Percentiles rank a stretch among this genome's conserved stretches.
phyloP scores from a whole-genome alignment of 2,113 vertebrate species.

The Odobenus rosmarus region DNA sequence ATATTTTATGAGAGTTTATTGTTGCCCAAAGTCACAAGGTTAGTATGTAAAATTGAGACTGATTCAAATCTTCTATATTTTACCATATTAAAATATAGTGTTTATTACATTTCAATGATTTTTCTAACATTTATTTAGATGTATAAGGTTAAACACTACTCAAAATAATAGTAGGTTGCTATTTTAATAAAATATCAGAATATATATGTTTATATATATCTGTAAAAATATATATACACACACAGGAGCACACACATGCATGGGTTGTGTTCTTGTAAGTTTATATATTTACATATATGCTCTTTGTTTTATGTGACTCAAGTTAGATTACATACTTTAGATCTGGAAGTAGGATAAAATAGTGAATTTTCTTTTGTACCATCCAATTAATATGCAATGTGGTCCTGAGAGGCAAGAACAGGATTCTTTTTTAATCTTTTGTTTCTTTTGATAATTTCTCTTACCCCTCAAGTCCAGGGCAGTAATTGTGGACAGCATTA shows the following conservation, averaged over 20 bases:
- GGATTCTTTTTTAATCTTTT: neutral
- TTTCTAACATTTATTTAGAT: neutral
- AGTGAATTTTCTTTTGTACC: neutral
- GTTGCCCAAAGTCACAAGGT: neutral
- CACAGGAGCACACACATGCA: fast-evolving
- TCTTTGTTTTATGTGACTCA: neutral
- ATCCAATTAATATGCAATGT: neutral
- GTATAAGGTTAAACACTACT: neutral
- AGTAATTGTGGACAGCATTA: neutral
- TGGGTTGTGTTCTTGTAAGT: neutral
- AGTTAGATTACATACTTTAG: neutral
- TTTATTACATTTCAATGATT: neutral
- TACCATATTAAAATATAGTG: neutral
- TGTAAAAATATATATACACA: neutral
- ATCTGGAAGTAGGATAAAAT: neutral
- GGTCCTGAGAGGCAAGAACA: neutral
- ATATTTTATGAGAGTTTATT: neutral
- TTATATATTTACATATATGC: neutral
- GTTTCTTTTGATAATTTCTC: neutral
- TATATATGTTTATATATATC: neutral
- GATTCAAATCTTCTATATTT: neutral
- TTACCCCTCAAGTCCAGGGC: neutral
- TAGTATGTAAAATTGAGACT: neutral
- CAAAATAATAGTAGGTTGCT: neutral
- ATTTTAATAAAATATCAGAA: neutral